These are phyloP conservation scores for Tiliacea citrago DNA, from an alignment of 2,888 invertebrate genomes.

Conservation along the genomic window DNA sequence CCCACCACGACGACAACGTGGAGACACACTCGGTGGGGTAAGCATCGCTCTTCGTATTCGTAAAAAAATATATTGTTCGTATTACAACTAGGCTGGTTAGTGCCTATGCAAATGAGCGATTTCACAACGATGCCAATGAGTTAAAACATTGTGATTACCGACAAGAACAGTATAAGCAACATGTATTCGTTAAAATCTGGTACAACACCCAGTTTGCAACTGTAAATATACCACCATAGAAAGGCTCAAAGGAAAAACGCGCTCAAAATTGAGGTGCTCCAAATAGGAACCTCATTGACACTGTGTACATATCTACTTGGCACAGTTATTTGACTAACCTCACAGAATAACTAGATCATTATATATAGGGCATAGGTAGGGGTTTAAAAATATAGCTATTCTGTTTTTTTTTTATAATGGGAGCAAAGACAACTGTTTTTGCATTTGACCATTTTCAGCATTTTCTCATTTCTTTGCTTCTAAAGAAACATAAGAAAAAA, in stretches of 20 bases:
- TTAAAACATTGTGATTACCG: too few species aligned
- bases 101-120: too few species aligned
- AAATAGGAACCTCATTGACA: slow-evolving; percentile 36
- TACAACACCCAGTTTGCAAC: not conserved
- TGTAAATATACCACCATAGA: not conserved
- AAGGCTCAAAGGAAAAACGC: not conserved
- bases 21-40: too few species aligned
- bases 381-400: too few species aligned
- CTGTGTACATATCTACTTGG: not conserved
- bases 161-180: too few species aligned
- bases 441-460: not conserved
- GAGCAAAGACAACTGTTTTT: not conserved
- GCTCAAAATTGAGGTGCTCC: slow-evolving; percentile 26
- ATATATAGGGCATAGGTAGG: too few species aligned
- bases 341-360: not conserved
- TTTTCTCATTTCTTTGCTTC: slow-evolving; percentile 9
- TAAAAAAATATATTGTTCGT: too few species aligned
- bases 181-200: not conserved
- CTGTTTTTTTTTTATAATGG: too few species aligned
- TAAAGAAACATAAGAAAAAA: slow-evolving; percentile 2
- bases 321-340: slow-evolving; percentile 20
- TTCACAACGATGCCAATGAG: too few species aligned
- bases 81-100: too few species aligned
- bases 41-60: too few species aligned
- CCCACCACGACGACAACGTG: too few species aligned